A percentile compares a stretch with the other conserved stretches of the same genome.
These are phyloP conservation scores for Sclerurus mexicanus DNA, from an alignment of 2,113 vertebrate species.

Conservation along the genomic window DNA sequence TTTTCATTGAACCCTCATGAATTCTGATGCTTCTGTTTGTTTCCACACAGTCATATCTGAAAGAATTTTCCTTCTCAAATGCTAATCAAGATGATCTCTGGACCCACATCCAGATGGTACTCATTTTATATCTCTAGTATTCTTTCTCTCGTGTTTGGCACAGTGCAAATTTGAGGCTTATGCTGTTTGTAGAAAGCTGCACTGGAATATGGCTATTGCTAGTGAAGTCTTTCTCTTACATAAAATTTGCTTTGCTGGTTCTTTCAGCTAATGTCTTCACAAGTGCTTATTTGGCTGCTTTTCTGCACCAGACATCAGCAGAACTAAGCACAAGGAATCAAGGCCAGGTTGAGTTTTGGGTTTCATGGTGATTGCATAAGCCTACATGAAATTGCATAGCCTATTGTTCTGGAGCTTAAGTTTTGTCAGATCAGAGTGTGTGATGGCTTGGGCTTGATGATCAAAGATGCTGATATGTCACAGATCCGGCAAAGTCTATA, in stretches of 20 bases:
- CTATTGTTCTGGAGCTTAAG: not conserved
- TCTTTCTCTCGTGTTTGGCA: not conserved
- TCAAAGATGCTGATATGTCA: not conserved
- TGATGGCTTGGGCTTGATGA: not conserved
- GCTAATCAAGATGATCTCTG: conserved; percentile 80
- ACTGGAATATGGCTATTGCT: not conserved
- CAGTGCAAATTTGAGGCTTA: not conserved
- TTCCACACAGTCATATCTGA: conserved; percentile 72
- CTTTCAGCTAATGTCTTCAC: not conserved
- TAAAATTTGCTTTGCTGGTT: not conserved
- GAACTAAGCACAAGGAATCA: not conserved
- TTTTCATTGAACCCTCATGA: not conserved
- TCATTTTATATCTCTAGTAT: not conserved
- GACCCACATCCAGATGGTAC: conserved; percentile 80
- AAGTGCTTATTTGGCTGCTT: not conserved
- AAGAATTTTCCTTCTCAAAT: conserved; percentile 79
- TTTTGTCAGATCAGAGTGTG: not conserved
- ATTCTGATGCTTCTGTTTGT: conserved; percentile 36
- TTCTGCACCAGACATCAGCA: not conserved
- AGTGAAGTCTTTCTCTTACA: not conserved
- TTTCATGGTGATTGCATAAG: not conserved
- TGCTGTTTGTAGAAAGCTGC: not conserved
- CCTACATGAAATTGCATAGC: not conserved
- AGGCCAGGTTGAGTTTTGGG: not conserved
- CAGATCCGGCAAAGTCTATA: not conserved